These are phyloP conservation scores for Mionectes macconnelli DNA, from an alignment of 2,113 vertebrate genomes.

Conservation along the genomic window DNA sequence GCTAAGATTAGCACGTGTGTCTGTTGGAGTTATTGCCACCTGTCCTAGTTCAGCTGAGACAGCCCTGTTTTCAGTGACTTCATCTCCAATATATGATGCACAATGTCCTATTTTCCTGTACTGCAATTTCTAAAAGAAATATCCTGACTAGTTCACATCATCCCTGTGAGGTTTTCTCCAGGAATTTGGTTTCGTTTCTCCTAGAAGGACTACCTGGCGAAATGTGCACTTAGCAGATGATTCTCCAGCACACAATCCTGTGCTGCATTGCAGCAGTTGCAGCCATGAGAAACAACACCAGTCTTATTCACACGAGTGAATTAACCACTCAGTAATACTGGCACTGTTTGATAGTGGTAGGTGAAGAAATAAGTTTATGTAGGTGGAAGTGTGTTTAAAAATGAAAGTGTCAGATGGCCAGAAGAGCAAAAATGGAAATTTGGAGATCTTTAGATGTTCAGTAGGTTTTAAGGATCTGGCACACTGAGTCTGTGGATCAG, in stretches of 20 bases:
- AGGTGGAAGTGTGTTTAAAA: background rate
- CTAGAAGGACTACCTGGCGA: background rate
- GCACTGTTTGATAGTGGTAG: background rate
- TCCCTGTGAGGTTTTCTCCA: background rate
- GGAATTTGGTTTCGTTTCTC: background rate
- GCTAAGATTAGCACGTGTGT: conserved; percentile 61
- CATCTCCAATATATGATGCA: conserved; percentile 26
- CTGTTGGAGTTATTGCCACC: conserved; percentile 51
- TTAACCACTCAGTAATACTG: background rate
- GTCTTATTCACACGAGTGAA: background rate
- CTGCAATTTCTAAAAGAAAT: background rate
- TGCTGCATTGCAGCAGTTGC: background rate
- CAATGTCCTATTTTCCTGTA: conserved; percentile 50
- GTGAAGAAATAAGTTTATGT: background rate
- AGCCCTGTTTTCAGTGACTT: conserved; percentile 41
- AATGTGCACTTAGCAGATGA: background rate
- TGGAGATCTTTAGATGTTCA: background rate
- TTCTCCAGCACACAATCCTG: background rate
- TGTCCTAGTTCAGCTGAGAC: conserved; percentile 59
- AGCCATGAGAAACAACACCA: background rate
- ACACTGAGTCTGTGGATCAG: background rate
- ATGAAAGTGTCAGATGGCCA: background rate
- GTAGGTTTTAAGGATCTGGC: background rate
- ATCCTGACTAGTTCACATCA: background rate
- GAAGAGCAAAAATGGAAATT: background rate